Evolutionary conservation across 2,888 invertebrate genomes (phyloP).

Genomic region (Drosophila affinis): DNA sequence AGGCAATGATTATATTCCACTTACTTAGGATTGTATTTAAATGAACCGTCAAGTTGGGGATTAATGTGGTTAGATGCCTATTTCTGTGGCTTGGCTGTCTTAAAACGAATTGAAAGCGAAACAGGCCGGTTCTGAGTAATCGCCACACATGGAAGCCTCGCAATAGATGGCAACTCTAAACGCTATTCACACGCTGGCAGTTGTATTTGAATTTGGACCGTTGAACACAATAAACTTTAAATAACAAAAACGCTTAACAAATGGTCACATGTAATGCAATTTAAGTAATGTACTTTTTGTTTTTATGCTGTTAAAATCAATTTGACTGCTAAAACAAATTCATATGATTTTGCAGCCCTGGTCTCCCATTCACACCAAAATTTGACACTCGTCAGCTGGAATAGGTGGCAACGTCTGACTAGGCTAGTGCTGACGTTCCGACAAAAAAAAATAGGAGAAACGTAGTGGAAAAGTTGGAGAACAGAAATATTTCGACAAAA

Average conservation of each 20-base stretch:
- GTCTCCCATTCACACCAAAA: no score
- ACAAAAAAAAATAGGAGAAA: conserved; percentile 51
- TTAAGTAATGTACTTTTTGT: no score
- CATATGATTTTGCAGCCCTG: no score
- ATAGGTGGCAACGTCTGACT: conserved; percentile 27
- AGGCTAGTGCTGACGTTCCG: conserved; percentile 61
- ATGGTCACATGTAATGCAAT: no score
- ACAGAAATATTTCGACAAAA: conserved; percentile 10
- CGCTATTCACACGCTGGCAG: conserved; percentile 21
- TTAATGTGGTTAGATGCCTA: conserved; percentile 38
- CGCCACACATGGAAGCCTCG: conserved; percentile 52
- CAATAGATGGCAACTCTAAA: conserved; percentile 39
- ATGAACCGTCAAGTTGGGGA: conserved; percentile 30
- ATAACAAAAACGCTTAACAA: neutral
- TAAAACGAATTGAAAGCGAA: conserved; percentile 54
- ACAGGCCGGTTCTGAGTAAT: conserved; percentile 52
- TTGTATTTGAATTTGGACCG: conserved; percentile 48
- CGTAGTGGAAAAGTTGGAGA: conserved; percentile 39
- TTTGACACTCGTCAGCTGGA: no score
- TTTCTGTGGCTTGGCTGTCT: conserved; percentile 48
- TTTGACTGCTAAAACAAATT: conserved; percentile 30
- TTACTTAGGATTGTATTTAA: conserved; percentile 9
- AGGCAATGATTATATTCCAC: neutral
- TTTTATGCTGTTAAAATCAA: neutral
- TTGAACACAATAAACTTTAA: neutral